phyloP scores from a whole-genome alignment of 2,888 invertebrate genomes.

The Gisinianus flammeolus region DNA sequence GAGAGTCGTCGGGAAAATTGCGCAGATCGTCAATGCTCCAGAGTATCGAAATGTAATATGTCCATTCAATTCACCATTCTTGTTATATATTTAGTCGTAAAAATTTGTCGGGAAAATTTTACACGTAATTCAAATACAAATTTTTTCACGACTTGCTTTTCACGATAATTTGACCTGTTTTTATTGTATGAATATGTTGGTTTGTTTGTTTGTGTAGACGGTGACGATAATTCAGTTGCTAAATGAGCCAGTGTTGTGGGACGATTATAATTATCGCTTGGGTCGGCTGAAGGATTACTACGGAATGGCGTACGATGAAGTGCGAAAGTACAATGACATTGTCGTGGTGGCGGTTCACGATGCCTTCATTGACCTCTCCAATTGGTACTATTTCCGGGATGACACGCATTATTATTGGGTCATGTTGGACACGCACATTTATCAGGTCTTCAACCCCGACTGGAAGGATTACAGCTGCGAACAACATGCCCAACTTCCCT shows the following conservation, averaged over 20 bases:
- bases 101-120: no score
- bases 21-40: constrained; percentile 44
- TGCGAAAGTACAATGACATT: constrained; percentile 45
- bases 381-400: constrained; percentile 56
- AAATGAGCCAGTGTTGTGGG: constrained; percentile 57
- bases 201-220: no score
- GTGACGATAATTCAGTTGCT: constrained; percentile 53
- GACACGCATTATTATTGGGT: constrained; percentile 53
- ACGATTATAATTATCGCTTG: constrained; percentile 52
- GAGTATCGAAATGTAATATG: constrained; percentile 52
- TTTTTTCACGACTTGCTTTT: no score
- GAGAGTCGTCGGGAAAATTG: constrained; percentile 48
- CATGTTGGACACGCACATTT: constrained; percentile 41
- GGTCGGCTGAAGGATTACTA: constrained; percentile 49
- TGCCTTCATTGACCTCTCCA: constrained; percentile 53
- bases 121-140: no score
- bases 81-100: no score
- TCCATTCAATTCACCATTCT: no score
- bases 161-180: no score
- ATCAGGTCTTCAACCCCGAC: constrained; percentile 47
- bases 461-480: constrained; percentile 46
- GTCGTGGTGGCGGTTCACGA: constrained; percentile 57
- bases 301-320: constrained; percentile 51
- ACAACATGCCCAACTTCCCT: constrained; percentile 46
- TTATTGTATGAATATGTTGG: no score